phyloP scores from a whole-genome alignment of 2,797 vertebrate species.

The Myiotriccus ornatus region DNA sequence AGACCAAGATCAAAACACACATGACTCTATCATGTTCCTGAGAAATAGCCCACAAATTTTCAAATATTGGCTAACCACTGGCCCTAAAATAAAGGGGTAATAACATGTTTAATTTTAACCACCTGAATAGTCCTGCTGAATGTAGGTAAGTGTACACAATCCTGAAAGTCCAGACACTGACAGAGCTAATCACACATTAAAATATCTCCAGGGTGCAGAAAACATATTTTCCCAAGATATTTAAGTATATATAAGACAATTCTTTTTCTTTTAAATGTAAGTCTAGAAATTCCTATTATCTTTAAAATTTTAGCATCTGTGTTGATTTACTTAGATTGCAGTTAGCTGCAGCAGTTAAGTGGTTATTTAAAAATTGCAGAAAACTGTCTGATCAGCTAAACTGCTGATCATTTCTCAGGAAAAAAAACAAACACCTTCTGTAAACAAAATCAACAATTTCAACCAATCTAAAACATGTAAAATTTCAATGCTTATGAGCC shows the following conservation, averaged over 20 bases:
- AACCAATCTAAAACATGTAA: not conserved
- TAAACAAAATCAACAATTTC: not conserved
- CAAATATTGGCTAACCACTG: slow-evolving; percentile 9
- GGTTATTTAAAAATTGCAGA: not conserved
- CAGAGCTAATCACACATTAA: not conserved
- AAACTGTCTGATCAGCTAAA: not conserved
- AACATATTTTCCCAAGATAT: not conserved
- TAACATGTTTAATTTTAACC: slow-evolving; percentile 14
- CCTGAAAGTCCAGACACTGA: not conserved
- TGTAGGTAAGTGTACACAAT: not conserved
- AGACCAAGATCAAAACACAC: not conserved
- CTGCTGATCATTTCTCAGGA: not conserved
- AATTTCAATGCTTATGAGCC: not conserved
- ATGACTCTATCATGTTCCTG: not conserved
- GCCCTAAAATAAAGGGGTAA: not conserved
- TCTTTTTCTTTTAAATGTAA: not conserved
- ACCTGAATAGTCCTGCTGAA: not conserved
- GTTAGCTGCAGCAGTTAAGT: not conserved
- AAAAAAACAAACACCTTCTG: not conserved
- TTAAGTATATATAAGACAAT: not conserved
- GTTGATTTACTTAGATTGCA: not conserved
- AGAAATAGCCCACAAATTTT: not conserved
- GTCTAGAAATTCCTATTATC: not conserved
- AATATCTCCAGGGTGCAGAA: not conserved
- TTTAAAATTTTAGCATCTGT: not conserved